phyloP scores from a whole-genome alignment of 1,140 invertebrate genomes.

The Thalassaphorura encarpata region DNA sequence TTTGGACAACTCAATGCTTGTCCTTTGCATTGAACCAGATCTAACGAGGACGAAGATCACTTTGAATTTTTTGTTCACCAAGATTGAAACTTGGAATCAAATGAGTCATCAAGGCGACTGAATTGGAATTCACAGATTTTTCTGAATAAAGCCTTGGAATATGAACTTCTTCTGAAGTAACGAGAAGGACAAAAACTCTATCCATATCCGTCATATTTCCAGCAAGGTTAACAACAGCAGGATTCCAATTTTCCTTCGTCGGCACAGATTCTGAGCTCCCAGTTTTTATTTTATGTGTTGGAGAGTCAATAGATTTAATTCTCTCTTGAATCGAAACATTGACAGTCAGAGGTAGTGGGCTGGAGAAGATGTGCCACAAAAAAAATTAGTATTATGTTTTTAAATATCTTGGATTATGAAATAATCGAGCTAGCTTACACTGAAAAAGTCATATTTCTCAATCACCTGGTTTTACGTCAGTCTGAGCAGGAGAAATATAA shows the following conservation, averaged over 20 bases:
- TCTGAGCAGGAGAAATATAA: slow-evolving; percentile 30
- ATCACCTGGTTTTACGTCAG: slow-evolving; percentile 22
- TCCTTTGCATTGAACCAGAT: slow-evolving; percentile 37
- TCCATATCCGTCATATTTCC: slow-evolving; percentile 32
- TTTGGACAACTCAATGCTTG: slow-evolving; percentile 34
- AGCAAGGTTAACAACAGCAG: slow-evolving; percentile 14
- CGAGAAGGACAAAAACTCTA: slow-evolving; percentile 32
- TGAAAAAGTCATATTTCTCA: slow-evolving; percentile 29
- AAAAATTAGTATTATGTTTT: slow-evolving; percentile 1
- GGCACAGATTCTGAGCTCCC: slow-evolving; percentile 9
- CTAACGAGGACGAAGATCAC: slow-evolving; percentile 36
- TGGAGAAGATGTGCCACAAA: background rate
- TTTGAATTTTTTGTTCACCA: slow-evolving; percentile 33
- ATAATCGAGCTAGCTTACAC: slow-evolving; percentile 1
- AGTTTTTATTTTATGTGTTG: slow-evolving; percentile 21
- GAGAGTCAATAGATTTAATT: slow-evolving; percentile 13
- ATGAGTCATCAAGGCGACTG: slow-evolving; percentile 28
- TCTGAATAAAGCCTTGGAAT: slow-evolving; percentile 27
- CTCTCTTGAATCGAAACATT: slow-evolving; percentile 4
- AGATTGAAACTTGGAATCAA: slow-evolving; percentile 33
- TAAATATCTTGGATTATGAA: slow-evolving; percentile 1
- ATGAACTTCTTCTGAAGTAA: slow-evolving; percentile 22
- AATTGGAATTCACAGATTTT: slow-evolving; percentile 12
- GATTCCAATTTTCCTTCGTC: slow-evolving; percentile 16
- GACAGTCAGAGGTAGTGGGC: background rate